phyloP scores from a whole-genome alignment of 2,113 vertebrate genomes.

The Tragulus kanchil region DNA sequence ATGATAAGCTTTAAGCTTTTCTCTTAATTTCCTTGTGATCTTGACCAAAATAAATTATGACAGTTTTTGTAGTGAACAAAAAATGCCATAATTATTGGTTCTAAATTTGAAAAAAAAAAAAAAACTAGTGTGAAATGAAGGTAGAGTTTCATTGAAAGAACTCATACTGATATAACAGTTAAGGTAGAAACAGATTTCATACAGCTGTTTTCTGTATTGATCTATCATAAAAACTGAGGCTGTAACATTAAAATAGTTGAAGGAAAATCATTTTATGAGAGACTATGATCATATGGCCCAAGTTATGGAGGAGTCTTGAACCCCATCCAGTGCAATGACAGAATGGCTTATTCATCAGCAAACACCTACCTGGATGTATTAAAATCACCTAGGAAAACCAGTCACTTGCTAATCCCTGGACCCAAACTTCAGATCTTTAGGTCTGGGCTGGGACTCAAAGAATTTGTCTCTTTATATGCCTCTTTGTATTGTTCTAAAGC shows the following conservation, averaged over 20 bases:
- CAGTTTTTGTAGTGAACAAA: not conserved
- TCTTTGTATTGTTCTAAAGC: not conserved
- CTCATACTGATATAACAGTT: not conserved
- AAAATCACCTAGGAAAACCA: not conserved
- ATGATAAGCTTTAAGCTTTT: not conserved
- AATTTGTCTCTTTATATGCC: not conserved
- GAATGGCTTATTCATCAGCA: not conserved
- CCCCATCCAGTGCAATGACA: not conserved
- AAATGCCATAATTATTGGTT: not conserved
- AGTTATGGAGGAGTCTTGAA: not conserved
- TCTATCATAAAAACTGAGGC: not conserved
- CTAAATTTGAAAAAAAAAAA: not conserved
- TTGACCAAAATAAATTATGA: not conserved
- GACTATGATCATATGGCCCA: not conserved
- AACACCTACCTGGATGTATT: not conserved
- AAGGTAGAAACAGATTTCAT: not conserved
- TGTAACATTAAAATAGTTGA: constrained; percentile 16
- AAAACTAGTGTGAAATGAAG: not conserved
- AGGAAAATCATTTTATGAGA: not conserved
- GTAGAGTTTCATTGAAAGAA: not conserved
- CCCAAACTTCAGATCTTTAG: not conserved
- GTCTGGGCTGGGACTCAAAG: not conserved
- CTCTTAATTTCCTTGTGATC: not conserved
- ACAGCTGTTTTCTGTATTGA: constrained; percentile 12
- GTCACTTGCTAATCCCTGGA: not conserved